These are phyloP conservation scores for Ictidomys tridecemlineatus DNA, from an alignment of 2,113 vertebrate species.

Conservation along the genomic window DNA sequence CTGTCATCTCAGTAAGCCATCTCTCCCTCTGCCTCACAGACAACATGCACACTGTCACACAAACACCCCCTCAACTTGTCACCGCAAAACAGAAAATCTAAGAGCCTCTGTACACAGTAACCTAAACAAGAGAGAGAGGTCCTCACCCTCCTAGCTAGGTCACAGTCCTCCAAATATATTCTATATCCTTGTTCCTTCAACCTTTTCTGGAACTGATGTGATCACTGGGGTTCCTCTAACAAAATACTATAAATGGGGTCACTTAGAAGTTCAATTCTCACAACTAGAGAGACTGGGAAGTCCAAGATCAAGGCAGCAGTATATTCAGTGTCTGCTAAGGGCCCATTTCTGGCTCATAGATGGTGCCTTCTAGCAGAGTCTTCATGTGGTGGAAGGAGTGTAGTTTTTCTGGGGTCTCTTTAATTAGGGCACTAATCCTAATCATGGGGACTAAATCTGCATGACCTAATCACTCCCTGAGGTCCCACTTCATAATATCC, in stretches of 20 bases:
- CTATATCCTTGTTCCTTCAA: background rate
- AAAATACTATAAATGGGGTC: background rate
- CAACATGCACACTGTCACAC: background rate
- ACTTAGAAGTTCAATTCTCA: background rate
- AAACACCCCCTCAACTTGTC: background rate
- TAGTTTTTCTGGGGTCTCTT: background rate
- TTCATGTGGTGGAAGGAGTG: background rate
- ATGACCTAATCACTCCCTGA: background rate
- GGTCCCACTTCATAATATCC: background rate
- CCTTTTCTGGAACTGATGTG: background rate
- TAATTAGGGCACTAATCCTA: background rate
- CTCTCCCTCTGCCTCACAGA: background rate
- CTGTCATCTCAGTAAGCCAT: background rate
- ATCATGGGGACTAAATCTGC: background rate
- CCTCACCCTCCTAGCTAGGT: background rate
- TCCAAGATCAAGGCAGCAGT: background rate
- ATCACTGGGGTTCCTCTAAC: background rate
- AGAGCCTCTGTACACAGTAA: background rate
- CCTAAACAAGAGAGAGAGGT: background rate
- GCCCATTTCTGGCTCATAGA: background rate
- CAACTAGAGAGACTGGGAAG: background rate
- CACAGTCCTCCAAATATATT: background rate
- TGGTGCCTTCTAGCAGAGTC: background rate
- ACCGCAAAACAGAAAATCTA: background rate
- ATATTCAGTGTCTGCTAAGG: background rate